phyloP scores from a whole-genome alignment of 2,797 vertebrate genomes.

The Meriones psammophilus region DNA sequence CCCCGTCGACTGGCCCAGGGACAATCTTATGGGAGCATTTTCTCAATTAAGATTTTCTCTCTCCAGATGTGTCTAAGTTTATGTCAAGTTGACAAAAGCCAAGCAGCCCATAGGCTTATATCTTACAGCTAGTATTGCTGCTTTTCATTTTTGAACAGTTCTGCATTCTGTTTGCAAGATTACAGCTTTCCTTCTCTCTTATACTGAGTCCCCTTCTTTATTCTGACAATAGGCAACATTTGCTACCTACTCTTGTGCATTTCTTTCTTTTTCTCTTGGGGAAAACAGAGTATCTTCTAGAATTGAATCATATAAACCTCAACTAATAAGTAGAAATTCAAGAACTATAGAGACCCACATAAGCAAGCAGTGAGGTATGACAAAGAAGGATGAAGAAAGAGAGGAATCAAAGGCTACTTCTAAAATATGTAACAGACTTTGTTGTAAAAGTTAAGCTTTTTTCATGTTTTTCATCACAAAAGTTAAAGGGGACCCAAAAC shows the following conservation, averaged over 20 bases:
- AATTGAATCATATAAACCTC: not conserved
- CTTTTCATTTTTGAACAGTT: conserved; percentile 37
- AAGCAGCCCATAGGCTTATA: not conserved
- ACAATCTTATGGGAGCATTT: not conserved
- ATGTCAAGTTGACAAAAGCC: not conserved
- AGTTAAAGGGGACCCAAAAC: not conserved
- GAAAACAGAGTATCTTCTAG: conserved; percentile 38
- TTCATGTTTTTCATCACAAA: not conserved
- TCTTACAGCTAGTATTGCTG: not conserved
- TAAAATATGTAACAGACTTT: not conserved
- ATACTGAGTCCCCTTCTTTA: not conserved
- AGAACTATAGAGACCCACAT: not conserved
- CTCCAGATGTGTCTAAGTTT: not conserved
- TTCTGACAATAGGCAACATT: not conserved
- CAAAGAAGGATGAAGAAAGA: not conserved
- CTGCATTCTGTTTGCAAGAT: not conserved
- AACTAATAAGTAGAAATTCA: not conserved
- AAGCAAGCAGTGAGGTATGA: not conserved
- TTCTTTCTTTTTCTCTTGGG: not conserved
- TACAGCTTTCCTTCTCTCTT: not conserved
- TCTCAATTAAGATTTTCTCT: not conserved
- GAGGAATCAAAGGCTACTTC: not conserved
- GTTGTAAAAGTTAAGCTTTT: not conserved
- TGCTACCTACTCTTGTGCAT: not conserved
- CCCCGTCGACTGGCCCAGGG: not conserved